Conservation (phyloP, 2,797 vertebrate genomes). For the Alca torda region DNA sequence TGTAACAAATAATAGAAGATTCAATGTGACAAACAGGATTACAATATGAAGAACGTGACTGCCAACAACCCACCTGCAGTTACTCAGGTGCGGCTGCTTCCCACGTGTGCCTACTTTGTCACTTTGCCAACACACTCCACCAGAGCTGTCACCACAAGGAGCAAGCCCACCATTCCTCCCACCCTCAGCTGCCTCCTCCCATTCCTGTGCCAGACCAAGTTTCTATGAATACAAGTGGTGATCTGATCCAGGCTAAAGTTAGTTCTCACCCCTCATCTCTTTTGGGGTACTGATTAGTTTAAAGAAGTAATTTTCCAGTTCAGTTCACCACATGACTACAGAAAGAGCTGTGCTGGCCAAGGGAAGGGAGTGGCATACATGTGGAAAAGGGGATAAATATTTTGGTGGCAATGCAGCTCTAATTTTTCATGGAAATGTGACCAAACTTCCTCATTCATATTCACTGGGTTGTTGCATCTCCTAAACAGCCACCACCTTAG, state of each 20-base stretch:
- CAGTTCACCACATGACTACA: neutral
- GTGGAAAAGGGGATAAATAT: neutral
- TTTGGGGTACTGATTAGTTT: neutral
- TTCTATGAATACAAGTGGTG: neutral
- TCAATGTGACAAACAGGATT: neutral
- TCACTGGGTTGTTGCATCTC: neutral
- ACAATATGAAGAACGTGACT: neutral
- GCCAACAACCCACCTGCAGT: neutral
- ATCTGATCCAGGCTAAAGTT: neutral
- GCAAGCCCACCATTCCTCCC: neutral
- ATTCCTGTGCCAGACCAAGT: neutral
- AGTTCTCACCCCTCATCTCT: neutral
- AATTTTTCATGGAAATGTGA: neutral
- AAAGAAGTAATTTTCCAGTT: neutral
- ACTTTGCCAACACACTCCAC: neutral
- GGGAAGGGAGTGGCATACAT: neutral
- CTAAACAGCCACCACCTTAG: neutral
- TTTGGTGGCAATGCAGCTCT: neutral
- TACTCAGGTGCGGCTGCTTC: neutral
- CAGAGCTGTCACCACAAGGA: neutral
- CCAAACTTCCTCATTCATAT: neutral
- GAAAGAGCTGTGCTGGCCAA: neutral
- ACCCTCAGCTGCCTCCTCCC: neutral
- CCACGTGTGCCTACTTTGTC: neutral
- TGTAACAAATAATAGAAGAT: neutral